Percentiles rank a stretch among this genome's conserved stretches.
phyloP scores from a whole-genome alignment of 2,888 invertebrate genomes.

The Rhorus exstirpatorius region DNA sequence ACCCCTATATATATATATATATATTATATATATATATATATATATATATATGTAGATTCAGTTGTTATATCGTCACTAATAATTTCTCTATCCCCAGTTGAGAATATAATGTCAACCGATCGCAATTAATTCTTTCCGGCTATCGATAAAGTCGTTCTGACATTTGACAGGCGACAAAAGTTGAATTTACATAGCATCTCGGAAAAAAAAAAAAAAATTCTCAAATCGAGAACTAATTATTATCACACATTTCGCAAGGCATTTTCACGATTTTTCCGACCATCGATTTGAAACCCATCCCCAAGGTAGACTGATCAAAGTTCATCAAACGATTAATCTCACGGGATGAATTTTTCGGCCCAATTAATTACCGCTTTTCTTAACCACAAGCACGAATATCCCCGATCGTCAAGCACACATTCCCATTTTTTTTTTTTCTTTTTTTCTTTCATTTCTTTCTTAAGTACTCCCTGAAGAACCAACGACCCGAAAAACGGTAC shows the following conservation, averaged over 20 bases:
- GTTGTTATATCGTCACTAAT: slow-evolving; percentile 64
- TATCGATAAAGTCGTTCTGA: slow-evolving; percentile 8
- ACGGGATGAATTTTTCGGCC: neutral
- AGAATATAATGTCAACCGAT: slow-evolving; percentile 39
- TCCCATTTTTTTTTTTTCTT: too few species aligned
- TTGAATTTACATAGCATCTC: slow-evolving; percentile 2
- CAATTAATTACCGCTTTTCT: neutral
- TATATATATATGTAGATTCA: too few species aligned
- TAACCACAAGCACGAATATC: neutral
- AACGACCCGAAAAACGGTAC: slow-evolving; percentile 41
- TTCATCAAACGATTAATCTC: too few species aligned
- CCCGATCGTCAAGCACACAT: slow-evolving; percentile 41
- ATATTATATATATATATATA: slow-evolving; percentile 7
- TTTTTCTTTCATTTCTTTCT: slow-evolving; percentile 12
- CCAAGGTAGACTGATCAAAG: neutral
- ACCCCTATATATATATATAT: slow-evolving; percentile 6
- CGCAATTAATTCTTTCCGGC: slow-evolving; percentile 37
- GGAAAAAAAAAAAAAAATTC: too few species aligned
- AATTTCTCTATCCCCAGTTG: slow-evolving; percentile 49
- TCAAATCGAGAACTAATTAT: slow-evolving; percentile 4
- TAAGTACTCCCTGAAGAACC: slow-evolving; percentile 63
- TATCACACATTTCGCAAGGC: slow-evolving; percentile 4
- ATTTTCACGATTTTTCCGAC: too few species aligned
- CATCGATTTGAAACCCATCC: neutral
- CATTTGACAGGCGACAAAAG: slow-evolving; percentile 3